Evolutionary conservation across 2,113 vertebrate species (phyloP).

Genomic region (Oryzias woworae): DNA sequence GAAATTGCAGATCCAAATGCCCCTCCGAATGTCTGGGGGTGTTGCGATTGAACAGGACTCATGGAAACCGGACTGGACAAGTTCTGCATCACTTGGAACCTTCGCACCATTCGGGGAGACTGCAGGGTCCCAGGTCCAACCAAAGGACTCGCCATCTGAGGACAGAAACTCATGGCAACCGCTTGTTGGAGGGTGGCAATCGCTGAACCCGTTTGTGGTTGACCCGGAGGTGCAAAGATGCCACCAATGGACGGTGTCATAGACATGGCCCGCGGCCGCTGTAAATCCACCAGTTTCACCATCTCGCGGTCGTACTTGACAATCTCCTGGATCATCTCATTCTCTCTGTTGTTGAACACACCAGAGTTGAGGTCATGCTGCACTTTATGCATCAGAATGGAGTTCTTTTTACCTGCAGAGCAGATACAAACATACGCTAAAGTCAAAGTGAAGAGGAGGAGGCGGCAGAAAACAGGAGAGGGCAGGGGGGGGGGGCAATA

Average conservation of each 20-base stretch:
- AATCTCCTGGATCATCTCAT: slow-evolving; percentile 98
- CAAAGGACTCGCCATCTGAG: slow-evolving; percentile 88
- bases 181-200: slow-evolving; percentile 95
- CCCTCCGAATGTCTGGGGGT: slow-evolving; percentile 72
- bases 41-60: slow-evolving; percentile 83
- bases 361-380: slow-evolving; percentile 96
- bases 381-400: slow-evolving; percentile 94
- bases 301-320: slow-evolving; percentile 98
- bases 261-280: slow-evolving; percentile 85
- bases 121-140: slow-evolving; percentile 85
- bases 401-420: slow-evolving; percentile 92
- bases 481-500: slow-evolving; percentile 5
- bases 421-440: not conserved
- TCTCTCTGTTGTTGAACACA: slow-evolving; percentile 96
- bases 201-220: slow-evolving; percentile 84
- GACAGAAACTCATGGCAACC: slow-evolving; percentile 98
- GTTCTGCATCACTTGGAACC: slow-evolving; percentile 86
- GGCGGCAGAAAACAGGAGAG: not conserved
- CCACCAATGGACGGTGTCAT: slow-evolving; percentile 78
- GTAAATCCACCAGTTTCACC: slow-evolving; percentile 91
- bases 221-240: slow-evolving; percentile 80
- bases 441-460: not conserved
- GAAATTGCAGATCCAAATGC: slow-evolving; percentile 75
- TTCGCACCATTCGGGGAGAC: slow-evolving; percentile 87
- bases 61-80: slow-evolving; percentile 81